Evolutionary conservation across 1,140 invertebrate species (phyloP).

Genomic region (Leptinotarsa lineolata): DNA sequence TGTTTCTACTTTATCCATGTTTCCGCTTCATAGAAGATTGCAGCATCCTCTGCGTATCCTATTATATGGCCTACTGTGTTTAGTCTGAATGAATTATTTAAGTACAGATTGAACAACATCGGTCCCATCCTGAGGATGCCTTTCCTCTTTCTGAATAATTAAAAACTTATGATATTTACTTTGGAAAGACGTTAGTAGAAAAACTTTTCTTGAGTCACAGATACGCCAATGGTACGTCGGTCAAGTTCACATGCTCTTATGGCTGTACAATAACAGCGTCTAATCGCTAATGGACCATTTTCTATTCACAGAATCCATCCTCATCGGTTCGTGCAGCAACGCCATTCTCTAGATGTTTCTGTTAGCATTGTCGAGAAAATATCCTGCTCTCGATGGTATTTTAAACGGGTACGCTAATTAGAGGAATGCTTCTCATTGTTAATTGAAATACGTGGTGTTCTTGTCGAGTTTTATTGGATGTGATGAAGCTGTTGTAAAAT

Average conservation of each 20-base stretch:
- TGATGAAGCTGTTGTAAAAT: no score
- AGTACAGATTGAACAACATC: no score
- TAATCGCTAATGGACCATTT: slow-evolving; percentile 14
- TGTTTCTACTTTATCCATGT: no score
- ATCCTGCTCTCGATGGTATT: slow-evolving; percentile 10
- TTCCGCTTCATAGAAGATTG: no score
- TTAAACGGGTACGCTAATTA: slow-evolving; percentile 7
- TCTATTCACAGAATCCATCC: slow-evolving; percentile 18
- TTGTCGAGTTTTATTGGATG: background rate
- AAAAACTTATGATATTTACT: no score
- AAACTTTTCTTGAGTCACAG: no score
- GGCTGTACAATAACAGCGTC: background rate
- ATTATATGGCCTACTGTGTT: no score
- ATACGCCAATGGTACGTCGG: background rate
- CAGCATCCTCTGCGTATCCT: no score
- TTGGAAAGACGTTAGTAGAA: no score
- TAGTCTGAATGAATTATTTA: no score
- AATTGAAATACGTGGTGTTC: background rate
- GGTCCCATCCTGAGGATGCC: no score
- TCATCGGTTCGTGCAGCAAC: background rate
- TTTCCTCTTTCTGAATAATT: no score
- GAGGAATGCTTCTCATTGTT: slow-evolving; percentile 1
- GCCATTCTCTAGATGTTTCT: slow-evolving; percentile 15
- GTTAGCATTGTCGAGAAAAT: background rate
- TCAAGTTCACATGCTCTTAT: slow-evolving; percentile 21